Evolutionary conservation across 2,797 vertebrate genomes (phyloP).

Genomic region (Protonibea diacanthus): DNA sequence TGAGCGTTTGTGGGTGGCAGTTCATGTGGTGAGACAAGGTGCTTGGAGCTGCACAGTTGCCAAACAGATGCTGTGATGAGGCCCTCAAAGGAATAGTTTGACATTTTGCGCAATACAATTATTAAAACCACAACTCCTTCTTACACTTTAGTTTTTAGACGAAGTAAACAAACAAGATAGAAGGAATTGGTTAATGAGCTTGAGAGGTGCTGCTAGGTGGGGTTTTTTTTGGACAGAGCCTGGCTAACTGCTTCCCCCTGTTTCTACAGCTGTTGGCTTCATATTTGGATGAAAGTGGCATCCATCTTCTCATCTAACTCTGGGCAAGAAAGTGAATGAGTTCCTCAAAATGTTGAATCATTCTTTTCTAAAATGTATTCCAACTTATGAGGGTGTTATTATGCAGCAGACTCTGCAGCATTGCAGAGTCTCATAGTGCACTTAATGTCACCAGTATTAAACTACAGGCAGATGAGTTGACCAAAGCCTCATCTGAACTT

Average conservation of each 20-base stretch:
- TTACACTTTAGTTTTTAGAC: not conserved
- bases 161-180: not conserved
- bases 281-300: not conserved
- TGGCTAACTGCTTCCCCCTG: not conserved
- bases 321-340: not conserved
- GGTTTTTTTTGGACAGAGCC: too few species aligned
- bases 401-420: not conserved
- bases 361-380: not conserved
- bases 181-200: not conserved
- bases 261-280: not conserved
- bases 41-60: not conserved
- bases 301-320: not conserved
- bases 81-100: not conserved
- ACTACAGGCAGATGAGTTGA: not conserved
- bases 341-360: not conserved
- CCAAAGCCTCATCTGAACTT: not conserved
- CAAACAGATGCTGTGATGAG: not conserved
- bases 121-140: too few species aligned
- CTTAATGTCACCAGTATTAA: not conserved
- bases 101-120: not conserved
- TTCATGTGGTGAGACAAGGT: constrained; percentile 7
- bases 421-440: not conserved
- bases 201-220: not conserved
- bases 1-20: not conserved
- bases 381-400: not conserved